Evolutionary conservation across 1,140 invertebrate genomes (phyloP).

Genomic region (Apis cerana): DNA sequence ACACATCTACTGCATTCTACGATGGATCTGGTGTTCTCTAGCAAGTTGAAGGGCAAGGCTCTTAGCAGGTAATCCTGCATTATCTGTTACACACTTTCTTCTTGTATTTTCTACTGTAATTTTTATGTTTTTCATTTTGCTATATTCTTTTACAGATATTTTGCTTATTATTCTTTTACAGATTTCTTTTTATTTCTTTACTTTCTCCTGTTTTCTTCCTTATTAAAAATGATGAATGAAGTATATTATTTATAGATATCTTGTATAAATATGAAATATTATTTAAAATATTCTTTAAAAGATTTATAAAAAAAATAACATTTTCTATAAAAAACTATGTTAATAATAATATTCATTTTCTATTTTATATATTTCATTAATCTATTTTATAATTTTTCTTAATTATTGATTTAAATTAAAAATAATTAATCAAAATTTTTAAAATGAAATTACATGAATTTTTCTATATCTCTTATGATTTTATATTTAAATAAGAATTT

Average conservation of each 20-base stretch:
- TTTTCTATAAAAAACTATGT: not conserved
- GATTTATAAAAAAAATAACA: not conserved
- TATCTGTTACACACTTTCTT: constrained; percentile 66
- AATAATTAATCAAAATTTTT: not conserved
- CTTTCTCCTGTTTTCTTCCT: not conserved
- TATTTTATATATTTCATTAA: not conserved
- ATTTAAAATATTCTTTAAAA: not conserved
- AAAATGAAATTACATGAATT: not conserved
- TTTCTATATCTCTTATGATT: not conserved
- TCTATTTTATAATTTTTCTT: not conserved
- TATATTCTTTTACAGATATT: constrained; percentile 39
- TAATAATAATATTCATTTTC: not conserved
- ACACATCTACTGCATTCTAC: constrained; percentile 78
- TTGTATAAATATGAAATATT: not conserved
- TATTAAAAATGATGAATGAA: constrained; percentile 6
- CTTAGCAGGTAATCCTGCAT: constrained; percentile 87
- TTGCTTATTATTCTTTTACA: constrained; percentile 24
- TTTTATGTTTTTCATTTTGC: constrained; percentile 37
- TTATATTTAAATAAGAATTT: not conserved
- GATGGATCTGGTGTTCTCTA: constrained; percentile 84
- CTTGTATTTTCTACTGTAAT: constrained; percentile 55
- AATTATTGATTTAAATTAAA: not conserved
- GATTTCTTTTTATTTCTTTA: constrained; percentile 1
- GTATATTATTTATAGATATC: not conserved
- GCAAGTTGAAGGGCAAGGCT: constrained; percentile 90